Percentiles rank a stretch among this genome's conserved stretches.
Conservation (phyloP, 1,140 invertebrate genomes). For the Drosophila dunni region DNA sequence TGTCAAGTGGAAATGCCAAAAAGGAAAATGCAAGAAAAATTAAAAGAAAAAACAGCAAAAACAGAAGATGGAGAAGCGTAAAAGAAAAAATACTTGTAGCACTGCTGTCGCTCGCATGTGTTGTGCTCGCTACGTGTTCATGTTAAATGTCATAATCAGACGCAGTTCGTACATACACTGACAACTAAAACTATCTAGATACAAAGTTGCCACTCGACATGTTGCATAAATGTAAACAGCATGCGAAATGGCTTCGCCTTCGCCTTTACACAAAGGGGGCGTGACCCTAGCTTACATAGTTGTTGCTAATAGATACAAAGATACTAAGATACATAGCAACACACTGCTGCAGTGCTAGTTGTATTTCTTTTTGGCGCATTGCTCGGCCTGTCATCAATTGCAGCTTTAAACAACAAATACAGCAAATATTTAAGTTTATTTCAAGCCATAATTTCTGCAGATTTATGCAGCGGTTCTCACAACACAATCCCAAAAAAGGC, state of each 20-base stretch:
- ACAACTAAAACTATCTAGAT: conserved; percentile 55
- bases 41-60: conserved; percentile 29
- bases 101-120: conserved; percentile 71
- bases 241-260: conserved; percentile 51
- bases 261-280: conserved; percentile 36
- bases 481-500: conserved; percentile 34
- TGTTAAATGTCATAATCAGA: conserved; percentile 82
- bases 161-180: conserved; percentile 33
- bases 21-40: conserved; percentile 28
- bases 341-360: conserved; percentile 20
- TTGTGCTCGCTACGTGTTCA: conserved; percentile 74
- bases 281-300: conserved; percentile 52
- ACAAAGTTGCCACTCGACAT: conserved; percentile 62
- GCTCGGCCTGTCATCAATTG: conserved; percentile 50
- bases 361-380: conserved; percentile 9
- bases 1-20: conserved; percentile 43
- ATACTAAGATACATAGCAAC: conserved; percentile 18
- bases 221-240: conserved; percentile 66
- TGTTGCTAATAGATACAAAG: conserved; percentile 54
- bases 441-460: conserved; percentile 56
- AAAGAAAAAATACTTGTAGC: conserved; percentile 32
- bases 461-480: conserved; percentile 56
- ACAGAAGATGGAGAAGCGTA: neutral
- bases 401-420: conserved; percentile 25
- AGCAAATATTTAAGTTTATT: neutral